Evolutionary conservation across 2,797 vertebrate species (phyloP), one percentile per base, ranked within the genome.

Genomic region (Pteropus rufus): DNA sequence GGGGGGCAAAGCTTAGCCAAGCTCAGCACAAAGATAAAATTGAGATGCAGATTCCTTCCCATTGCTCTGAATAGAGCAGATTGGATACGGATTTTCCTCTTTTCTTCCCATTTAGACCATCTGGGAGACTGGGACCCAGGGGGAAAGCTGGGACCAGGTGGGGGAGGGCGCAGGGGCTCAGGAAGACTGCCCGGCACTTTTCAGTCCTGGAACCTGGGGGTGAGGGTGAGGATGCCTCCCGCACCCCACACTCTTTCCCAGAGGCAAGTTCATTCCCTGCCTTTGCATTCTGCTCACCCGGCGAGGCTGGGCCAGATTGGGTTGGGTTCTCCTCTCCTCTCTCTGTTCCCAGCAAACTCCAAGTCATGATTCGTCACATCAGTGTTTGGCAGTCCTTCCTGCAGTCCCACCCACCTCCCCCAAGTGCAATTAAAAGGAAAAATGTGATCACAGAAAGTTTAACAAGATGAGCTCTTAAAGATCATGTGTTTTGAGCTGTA

Each of bases 41-140:
- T 97, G 97, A 98, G 98, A 98, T 97, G 97, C 97, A 98, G 97
- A 98, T 97, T 96, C 87, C 85, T 95, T 96, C 89, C 91, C 87
- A 93, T 89, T 69, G 91, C 85, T 80, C 73, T 96, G 97, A 97
- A 97, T 94, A 97, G 84, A 98, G 91, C 97, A 97, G 77, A 98
- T 96, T 97, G 87, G 97, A 97, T 98, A 96, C 79, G 79, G 96
- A 96, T 83, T 98, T 98, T 97, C 96, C 93, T 96, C 97, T 94
- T 98, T 97, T 97, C 97, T 98, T 97, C 97, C 96, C 93, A 89
- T 91, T 95, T 94, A 97, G 87, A 91, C 97, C 83, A 92, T 97
- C 88, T 95, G 96, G 87, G 81, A 2, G 4, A 19, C 89, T 49
- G 82, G 84, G 93, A 77, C 90, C 93, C 93, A 85, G 44, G 89